Evolutionary conservation across 92 coral and sea anemone species (phyloP).

Genomic region (Epizoanthus scotinus): DNA sequence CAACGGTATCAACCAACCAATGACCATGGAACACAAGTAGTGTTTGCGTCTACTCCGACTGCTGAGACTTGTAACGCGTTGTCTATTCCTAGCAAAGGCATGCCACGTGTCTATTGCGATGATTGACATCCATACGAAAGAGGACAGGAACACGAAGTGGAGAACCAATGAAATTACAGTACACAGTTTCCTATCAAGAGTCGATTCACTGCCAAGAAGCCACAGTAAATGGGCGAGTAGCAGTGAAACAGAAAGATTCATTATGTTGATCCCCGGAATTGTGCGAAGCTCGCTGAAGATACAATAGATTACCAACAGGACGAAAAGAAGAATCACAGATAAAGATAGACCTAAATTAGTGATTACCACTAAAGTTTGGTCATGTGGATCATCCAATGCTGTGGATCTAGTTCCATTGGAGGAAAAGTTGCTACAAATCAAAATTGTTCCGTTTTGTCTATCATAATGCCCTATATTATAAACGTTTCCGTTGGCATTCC

Average conservation of each 20-base stretch:
- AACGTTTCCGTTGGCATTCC: conserved; percentile 28
- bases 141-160: conserved; percentile 54
- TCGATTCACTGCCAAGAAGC: conserved; percentile 52
- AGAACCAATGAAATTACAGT: conserved; percentile 43
- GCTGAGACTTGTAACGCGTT: conserved; percentile 32
- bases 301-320: conserved; percentile 53
- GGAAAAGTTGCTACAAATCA: conserved; percentile 57
- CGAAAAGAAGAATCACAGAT: conserved; percentile 40
- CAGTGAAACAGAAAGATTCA: conserved; percentile 45
- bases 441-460: conserved; percentile 35
- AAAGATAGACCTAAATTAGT: conserved; percentile 46
- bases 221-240: conserved; percentile 46
- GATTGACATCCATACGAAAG: conserved; percentile 65
- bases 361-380: neutral
- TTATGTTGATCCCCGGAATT: conserved; percentile 61
- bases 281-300: conserved; percentile 63
- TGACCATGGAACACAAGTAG: conserved; percentile 42
- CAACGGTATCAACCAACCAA: conserved; percentile 68
- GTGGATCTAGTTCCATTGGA: neutral
- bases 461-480: conserved; percentile 42
- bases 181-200: conserved; percentile 35
- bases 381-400: neutral
- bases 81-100: conserved; percentile 48
- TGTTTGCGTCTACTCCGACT: conserved; percentile 47
- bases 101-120: conserved; percentile 67